Evolutionary conservation across 2,888 invertebrate genomes (phyloP), one percentile per base, ranked within the genome.

Genomic region (Dione juno): DNA sequence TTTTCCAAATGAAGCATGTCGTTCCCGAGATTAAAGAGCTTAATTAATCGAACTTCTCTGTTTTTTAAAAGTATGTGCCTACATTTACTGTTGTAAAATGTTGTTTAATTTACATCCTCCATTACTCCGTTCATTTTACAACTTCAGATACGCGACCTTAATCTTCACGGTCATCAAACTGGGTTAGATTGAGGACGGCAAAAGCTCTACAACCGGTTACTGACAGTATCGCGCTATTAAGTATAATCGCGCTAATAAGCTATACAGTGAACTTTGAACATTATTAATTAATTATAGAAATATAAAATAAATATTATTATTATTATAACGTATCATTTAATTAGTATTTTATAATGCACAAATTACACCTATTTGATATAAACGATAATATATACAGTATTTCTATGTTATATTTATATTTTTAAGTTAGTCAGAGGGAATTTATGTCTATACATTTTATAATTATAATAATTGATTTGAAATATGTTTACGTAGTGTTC

Each of bases 111-210:
- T 37, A 57, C 37, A 11, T 40, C 1, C 16, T 37, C 6, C 37
- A 57, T 11, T 57, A 57, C 16, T 16, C 37, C 54, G 54, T 35
- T 35, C 16, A 64, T 50, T 64, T 37, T 16, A 64, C 50, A 16
- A 19, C 16, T 37, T 50, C n/a, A 50, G 13, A 40, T 37, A 48
- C 64, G n/a, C 41, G 67, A 67, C 74, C 74, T 74, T 67, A 72
- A 72, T 72, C 57, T 63, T 73, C 67, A 67, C 67, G 73, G 70
- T 53, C 67, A 67, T 70, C 54, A 59, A 74, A 70, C 67, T 74
- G 57, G 70, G 74, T 72, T 69, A 83, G 72, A 66, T 74, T 80
- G 83, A 87, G 85, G 82, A 84, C 86, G 79, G 72, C 70, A 70
- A 74, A 76, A 76, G 79, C 78, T 74, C 77, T 71, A 67, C 74